Evolutionary conservation across 2,888 invertebrate genomes (phyloP), one percentile per base, ranked within the genome.

Genomic region (Pseudococcus viburni): DNA sequence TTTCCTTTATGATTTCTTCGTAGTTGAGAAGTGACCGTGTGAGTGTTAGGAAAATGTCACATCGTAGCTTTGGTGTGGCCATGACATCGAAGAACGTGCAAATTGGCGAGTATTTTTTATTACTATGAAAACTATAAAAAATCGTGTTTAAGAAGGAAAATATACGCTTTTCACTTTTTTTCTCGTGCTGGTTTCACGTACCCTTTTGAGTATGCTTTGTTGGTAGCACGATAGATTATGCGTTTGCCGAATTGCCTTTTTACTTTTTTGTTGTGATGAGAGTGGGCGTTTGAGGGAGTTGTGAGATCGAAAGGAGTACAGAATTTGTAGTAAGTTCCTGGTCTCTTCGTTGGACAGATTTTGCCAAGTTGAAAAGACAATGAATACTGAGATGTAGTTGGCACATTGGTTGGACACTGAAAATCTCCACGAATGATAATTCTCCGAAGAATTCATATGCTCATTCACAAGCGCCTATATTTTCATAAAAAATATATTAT

Each of bases 91-190:
- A 12, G 48, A 55, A 55, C n/a, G 9, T 51, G 15, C 0, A 59
- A n/a, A 59, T 59, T 59, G 15, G 64, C 22, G 64, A 64, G 22
- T 64, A 22, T 9, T 64, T 64, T 64, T 55, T 12, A 64, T 64
- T 64, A 12, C 22, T 64, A 64, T 64, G 22, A 22, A 59, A 59
- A 64, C 22, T 64, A 64, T 19, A 7, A 19, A 19, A 59, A 64
- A 46, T 83, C 46, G 80, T 46, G 80, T 83, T 42, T 83, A 83
- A 42, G 80, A 46, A 83, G 39, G 80, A 83, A 83, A 83, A 83
- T 83, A 83, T 83, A 83, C 80, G 80, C 80, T 83, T 83, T 83
- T 83, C 80, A 83, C 46, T 83, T 83, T 83, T 83, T 46, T 80
- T 80, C 42, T 33, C 73, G 19, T 39, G 39, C 42, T 83, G n/a